Evolutionary conservation across 2,797 vertebrate species (phyloP).

Genomic region (Alauda arvensis): DNA sequence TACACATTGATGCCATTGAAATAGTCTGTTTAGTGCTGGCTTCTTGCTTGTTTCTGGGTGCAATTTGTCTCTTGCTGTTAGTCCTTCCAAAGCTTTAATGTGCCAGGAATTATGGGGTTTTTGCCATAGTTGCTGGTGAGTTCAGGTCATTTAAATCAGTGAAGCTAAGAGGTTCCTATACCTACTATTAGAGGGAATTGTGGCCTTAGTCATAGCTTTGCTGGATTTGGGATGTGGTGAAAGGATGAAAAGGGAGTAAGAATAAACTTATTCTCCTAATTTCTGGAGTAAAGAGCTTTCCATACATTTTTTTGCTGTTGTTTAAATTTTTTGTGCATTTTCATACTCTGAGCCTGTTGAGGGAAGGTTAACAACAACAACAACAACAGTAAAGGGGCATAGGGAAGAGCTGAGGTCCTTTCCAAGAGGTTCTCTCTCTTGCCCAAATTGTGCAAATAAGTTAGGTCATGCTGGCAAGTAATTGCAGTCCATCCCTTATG

Average conservation of each 20-base stretch:
- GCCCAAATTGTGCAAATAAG: neutral
- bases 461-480: neutral
- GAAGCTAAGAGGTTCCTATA: neutral
- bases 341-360: neutral
- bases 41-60: neutral
- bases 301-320: neutral
- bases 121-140: neutral
- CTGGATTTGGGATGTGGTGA: neutral
- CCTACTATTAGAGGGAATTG: neutral
- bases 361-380: neutral
- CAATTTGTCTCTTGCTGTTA: neutral
- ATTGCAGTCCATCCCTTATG: neutral
- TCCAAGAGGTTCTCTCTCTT: neutral
- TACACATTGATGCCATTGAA: neutral
- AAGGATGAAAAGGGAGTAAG: neutral
- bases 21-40: neutral
- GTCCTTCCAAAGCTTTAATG: neutral
- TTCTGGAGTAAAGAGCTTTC: neutral
- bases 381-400: neutral
- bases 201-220: neutral
- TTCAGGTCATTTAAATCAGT: neutral
- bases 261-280: neutral
- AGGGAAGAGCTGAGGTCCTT: neutral
- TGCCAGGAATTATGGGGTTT: neutral
- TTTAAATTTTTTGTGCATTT: neutral